These are phyloP conservation scores for Nomada ruficornis DNA, from an alignment of 2,888 invertebrate genomes.

Conservation along the genomic window DNA sequence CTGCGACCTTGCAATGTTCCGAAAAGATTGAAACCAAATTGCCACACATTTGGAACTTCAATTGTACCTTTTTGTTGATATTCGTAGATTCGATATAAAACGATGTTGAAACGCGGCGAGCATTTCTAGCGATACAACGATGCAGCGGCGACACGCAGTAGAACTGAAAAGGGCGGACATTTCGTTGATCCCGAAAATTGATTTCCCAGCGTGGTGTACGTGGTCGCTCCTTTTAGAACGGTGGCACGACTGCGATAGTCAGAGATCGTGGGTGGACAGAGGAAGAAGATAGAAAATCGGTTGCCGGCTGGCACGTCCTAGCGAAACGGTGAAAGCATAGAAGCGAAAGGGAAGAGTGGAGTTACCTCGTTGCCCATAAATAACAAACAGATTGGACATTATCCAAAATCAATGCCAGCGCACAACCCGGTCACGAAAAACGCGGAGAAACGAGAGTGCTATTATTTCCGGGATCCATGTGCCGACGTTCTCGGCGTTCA, in stretches of 20 bases:
- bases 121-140: conserved; percentile 24
- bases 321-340: conserved; percentile 48
- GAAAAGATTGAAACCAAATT: not conserved
- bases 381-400: conserved; percentile 69
- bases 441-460: conserved; percentile 46
- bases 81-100: conserved; percentile 8
- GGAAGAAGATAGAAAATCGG: conserved; percentile 41
- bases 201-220: conserved; percentile 48
- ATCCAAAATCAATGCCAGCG: conserved; percentile 64
- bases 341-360: conserved; percentile 46
- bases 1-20: too few species aligned
- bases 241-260: not conserved
- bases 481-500: not conserved
- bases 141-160: conserved; percentile 21
- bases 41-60: not conserved
- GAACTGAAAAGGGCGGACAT: conserved; percentile 57
- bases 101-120: not conserved
- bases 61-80: conserved; percentile 14
- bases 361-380: conserved; percentile 57
- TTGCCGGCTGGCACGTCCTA: conserved; percentile 37
- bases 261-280: not conserved
- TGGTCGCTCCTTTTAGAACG: conserved; percentile 30
- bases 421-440: conserved; percentile 56
- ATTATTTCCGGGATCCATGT: conserved; percentile 39
- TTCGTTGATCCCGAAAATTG: conserved; percentile 55